Evolutionary conservation across 2,797 vertebrate genomes (phyloP).

Genomic region (Muscicapa comitata): DNA sequence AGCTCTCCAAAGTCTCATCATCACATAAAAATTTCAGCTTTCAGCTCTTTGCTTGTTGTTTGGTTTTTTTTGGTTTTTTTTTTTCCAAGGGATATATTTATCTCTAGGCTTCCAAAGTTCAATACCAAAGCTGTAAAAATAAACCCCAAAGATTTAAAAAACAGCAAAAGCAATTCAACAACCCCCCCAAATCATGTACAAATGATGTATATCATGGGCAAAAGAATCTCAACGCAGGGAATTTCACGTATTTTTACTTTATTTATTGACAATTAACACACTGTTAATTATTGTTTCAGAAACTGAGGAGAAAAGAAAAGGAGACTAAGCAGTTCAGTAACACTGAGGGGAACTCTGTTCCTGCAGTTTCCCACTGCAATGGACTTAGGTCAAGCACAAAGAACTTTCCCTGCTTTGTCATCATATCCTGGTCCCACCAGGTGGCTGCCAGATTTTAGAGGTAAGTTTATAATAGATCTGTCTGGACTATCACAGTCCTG

Average conservation of each 20-base stretch:
- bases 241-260: neutral
- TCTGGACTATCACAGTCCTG: neutral
- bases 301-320: neutral
- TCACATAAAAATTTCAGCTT: neutral
- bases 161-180: neutral
- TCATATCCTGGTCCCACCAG: neutral
- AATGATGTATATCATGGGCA: fast-evolving
- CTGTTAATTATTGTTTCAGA: neutral
- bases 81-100: neutral
- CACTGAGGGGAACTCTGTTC: neutral
- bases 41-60: neutral
- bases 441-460: neutral
- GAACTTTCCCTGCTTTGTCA: neutral
- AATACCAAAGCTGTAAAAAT: neutral
- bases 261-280: neutral
- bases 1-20: neutral
- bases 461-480: neutral
- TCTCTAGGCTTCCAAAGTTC: neutral
- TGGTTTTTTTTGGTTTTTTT: neutral
- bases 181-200: neutral
- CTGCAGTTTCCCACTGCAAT: neutral
- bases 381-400: neutral
- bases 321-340: neutral
- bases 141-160: neutral
- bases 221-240: neutral